These are phyloP conservation scores for Drusus annulatus DNA, from an alignment of 1,140 invertebrate species.

Conservation along the genomic window DNA sequence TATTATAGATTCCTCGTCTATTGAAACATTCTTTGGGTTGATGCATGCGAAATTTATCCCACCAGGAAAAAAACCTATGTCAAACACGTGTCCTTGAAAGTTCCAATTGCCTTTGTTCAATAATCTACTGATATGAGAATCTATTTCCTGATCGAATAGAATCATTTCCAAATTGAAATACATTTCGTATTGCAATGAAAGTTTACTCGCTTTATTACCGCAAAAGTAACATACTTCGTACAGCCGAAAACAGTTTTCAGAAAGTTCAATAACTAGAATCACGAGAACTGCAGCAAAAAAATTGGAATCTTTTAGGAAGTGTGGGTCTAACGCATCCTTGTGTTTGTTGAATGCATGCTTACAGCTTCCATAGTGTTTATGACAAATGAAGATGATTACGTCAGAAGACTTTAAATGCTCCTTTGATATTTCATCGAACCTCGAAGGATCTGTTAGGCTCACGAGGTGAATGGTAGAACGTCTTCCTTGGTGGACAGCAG, in stretches of 20 bases:
- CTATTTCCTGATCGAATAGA: background rate
- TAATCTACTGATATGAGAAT: background rate
- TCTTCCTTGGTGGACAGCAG: too few species aligned
- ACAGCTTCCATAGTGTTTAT: background rate
- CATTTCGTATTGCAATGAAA: background rate
- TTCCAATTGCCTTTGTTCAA: background rate
- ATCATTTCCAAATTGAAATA: background rate
- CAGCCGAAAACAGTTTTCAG: background rate
- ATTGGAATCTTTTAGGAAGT: background rate
- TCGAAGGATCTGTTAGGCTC: too few species aligned
- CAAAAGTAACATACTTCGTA: conserved; percentile 22
- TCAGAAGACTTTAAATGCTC: background rate
- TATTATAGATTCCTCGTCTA: background rate
- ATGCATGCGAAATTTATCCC: conserved; percentile 6
- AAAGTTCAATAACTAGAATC: background rate
- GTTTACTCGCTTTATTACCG: background rate
- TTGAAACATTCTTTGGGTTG: background rate
- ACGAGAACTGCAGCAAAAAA: background rate
- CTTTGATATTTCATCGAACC: too few species aligned
- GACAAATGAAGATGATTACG: conserved; percentile 13
- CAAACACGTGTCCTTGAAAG: conserved; percentile 1
- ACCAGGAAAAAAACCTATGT: background rate
- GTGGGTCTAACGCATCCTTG: background rate
- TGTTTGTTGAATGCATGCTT: background rate
- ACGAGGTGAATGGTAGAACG: too few species aligned